Evolutionary conservation across 2,113 vertebrate genomes (phyloP).

Genomic region (Hydropotes inermis): DNA sequence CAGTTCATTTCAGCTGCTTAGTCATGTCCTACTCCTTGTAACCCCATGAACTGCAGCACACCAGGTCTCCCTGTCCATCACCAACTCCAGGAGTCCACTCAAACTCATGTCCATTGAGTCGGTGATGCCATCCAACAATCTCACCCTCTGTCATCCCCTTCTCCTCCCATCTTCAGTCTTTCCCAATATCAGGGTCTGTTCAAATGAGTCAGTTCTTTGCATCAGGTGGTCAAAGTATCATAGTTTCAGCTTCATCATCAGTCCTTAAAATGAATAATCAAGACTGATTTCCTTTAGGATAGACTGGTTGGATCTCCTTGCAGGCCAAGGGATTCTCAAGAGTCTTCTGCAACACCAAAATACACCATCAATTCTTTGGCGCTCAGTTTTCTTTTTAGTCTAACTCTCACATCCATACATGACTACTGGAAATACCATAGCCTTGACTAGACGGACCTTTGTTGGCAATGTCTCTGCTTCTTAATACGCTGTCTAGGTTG

Average conservation of each 20-base stretch:
- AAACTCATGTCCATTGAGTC: not conserved
- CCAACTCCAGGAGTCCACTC: not conserved
- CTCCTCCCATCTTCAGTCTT: not conserved
- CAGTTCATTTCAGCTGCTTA: not conserved
- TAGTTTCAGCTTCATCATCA: not conserved
- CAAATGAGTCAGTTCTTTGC: not conserved
- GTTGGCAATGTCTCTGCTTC: not conserved
- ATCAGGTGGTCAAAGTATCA: not conserved
- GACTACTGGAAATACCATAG: not conserved
- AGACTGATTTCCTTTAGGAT: not conserved
- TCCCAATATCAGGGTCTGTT: not conserved
- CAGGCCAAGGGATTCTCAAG: not conserved
- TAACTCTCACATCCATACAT: not conserved
- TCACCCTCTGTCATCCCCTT: not conserved
- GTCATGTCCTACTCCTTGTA: not conserved
- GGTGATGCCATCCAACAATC: not conserved
- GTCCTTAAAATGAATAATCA: not conserved
- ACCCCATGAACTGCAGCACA: not conserved
- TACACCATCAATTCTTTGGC: not conserved
- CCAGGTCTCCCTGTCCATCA: not conserved
- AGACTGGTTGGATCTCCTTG: not conserved
- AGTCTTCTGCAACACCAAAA: not conserved
- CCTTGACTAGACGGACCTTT: not conserved
- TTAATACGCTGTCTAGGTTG: not conserved
- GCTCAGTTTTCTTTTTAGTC: not conserved